Percentiles rank a stretch among this genome's conserved stretches.
Conservation (phyloP, 2,888 invertebrate genomes). For the Scelioninae gen. 1 region DNA sequence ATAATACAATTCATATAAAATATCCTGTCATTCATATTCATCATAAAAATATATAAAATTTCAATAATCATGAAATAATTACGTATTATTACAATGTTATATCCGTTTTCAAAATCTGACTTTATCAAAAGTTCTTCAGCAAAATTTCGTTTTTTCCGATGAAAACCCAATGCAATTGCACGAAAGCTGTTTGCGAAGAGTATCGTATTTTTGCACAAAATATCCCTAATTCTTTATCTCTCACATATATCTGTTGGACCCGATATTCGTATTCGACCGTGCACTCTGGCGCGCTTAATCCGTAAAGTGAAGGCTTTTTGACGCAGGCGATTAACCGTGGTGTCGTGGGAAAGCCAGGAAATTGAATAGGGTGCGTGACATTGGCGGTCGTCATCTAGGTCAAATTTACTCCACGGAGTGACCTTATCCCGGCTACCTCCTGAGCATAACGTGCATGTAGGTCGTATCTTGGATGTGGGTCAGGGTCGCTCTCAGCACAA, state of each 20-base stretch:
- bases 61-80: too few relatives aligned
- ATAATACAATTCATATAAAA: too few relatives aligned
- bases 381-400: constrained; percentile 76
- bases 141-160: too few relatives aligned
- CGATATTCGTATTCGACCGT: constrained; percentile 1
- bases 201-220: not conserved
- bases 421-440: constrained; percentile 74
- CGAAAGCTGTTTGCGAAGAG: too few relatives aligned
- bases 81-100: too few relatives aligned
- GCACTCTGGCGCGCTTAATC: constrained; percentile 17
- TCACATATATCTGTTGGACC: not conserved
- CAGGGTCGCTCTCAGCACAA: constrained; percentile 77
- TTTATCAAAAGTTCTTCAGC: too few relatives aligned
- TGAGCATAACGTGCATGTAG: constrained; percentile 74
- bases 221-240: not conserved
- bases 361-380: constrained; percentile 74
- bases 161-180: too few relatives aligned
- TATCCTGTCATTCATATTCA: too few relatives aligned
- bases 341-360: constrained; percentile 49
- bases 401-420: constrained; percentile 77
- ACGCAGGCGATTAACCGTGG: constrained; percentile 55
- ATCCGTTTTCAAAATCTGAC: too few relatives aligned
- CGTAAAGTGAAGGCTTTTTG: constrained; percentile 34
- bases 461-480: constrained; percentile 80
- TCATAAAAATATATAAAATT: too few relatives aligned